phyloP scores from a whole-genome alignment of 2,888 invertebrate species.

The Palloptera scutellata region DNA sequence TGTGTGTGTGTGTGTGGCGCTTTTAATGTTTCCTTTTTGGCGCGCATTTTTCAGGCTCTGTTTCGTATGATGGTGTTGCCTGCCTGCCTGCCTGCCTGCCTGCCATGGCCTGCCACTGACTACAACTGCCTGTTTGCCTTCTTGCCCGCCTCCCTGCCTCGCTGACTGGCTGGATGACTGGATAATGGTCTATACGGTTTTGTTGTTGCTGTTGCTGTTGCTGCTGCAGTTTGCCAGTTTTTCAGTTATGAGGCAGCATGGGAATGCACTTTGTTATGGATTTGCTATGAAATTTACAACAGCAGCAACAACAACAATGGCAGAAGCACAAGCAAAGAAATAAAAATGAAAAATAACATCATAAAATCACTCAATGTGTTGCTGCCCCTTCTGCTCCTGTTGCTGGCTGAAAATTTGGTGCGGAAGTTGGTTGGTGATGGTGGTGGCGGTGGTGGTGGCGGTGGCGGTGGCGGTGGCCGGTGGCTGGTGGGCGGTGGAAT shows the following conservation, averaged over 20 bases:
- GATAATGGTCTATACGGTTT: conserved; percentile 22
- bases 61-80: too few species aligned
- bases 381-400: background rate
- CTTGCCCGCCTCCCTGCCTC: too few species aligned
- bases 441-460: too few species aligned
- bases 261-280: too few species aligned
- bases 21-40: conserved; percentile 47
- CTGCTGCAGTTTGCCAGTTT: conserved; percentile 2
- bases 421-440: background rate
- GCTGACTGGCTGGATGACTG: too few species aligned
- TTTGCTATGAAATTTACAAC: too few species aligned
- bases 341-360: background rate
- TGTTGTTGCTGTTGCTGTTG: conserved; percentile 15
- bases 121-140: too few species aligned
- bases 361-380: background rate
- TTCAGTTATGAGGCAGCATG: conserved; percentile 7
- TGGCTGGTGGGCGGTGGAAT: too few species aligned
- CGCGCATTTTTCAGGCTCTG: conserved; percentile 37
- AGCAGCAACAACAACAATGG: background rate
- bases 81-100: too few species aligned
- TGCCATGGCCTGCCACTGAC: too few species aligned
- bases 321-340: background rate
- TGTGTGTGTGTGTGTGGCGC: conserved; percentile 19
- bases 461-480: background rate
- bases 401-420: background rate